phyloP scores from a whole-genome alignment of 1,140 invertebrate genomes.

The Pachypeltis micranthus region DNA sequence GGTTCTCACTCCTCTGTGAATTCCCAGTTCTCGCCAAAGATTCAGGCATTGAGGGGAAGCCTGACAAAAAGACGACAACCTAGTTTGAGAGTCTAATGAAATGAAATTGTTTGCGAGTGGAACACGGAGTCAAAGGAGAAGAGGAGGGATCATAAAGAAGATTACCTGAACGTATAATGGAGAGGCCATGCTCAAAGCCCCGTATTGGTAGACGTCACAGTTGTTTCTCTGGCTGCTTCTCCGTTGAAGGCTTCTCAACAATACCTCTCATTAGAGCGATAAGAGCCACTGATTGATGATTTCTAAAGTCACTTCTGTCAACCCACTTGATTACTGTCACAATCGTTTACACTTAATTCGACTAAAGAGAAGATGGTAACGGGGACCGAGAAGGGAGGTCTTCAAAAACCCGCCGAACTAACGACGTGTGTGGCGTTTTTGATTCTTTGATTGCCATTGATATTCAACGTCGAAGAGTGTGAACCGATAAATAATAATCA shows the following conservation, averaged over 20 bases:
- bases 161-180: too few relatives aligned
- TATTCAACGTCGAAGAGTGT: not conserved
- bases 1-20: too few relatives aligned
- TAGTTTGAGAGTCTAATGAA: too few relatives aligned
- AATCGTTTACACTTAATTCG: not conserved
- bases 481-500: slow-evolving; percentile 5
- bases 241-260: not conserved
- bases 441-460: not conserved
- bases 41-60: too few relatives aligned
- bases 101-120: too few relatives aligned
- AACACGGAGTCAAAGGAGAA: too few relatives aligned
- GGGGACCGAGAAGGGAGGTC: too few relatives aligned
- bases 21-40: too few relatives aligned
- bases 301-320: slow-evolving; percentile 6
- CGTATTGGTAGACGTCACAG: too few relatives aligned
- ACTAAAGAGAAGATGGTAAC: not conserved
- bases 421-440: slow-evolving; percentile 1
- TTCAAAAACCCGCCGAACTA: not conserved
- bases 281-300: slow-evolving; percentile 6
- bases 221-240: not conserved
- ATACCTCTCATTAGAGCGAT: slow-evolving; percentile 5
- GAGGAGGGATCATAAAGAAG: too few relatives aligned
- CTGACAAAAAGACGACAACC: too few relatives aligned
- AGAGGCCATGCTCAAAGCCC: too few relatives aligned
- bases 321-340: slow-evolving; percentile 9